Base-by-base conservation (phyloP, 1,140 invertebrate genomes). In the Riptortus pedestris region DNA sequence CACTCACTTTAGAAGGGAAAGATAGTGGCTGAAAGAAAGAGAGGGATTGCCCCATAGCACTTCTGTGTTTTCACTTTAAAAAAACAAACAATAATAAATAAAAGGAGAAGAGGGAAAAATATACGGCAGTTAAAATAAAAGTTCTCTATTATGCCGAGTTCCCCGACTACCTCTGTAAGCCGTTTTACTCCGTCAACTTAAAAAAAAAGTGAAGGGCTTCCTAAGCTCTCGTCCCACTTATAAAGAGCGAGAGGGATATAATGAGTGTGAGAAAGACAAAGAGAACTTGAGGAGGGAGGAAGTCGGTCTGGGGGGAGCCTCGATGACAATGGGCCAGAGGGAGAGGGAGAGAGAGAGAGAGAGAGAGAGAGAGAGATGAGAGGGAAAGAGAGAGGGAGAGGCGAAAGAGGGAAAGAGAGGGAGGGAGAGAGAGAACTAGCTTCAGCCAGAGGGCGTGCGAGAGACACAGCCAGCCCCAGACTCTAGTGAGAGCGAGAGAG, bases 101-200 rank as follows among this genome's bases (percentile, higher is more conserved):
- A n/a, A n/a, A n/a, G n/a, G n/a, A n/a, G n/a, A n/a, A n/a, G n/a
- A n/a, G n/a, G 22, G 22, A 20, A 47, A 47, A 47, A 22, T n/a
- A 47, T 4, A 1, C n/a, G 45, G 45, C 45, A 47, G 45, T 47
- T 47, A 47, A 47, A 47, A 47, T 47, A 47, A 47, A 47, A 47
- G 3, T 22, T 47, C 11, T 12, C 45, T 47, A 20, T 47, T 47
- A 47, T 22, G 2, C 2, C 7, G 45, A 22, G 18, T 4, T 47
- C n/a, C n/a, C 45, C 16, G n/a, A 4, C n/a, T 22, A 47, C 45
- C 45, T 22, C 45, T 47, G 45, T 47, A 47, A 47, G 45, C 45
- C 45, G 45, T n/a, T 47, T 47, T 47, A 18, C 45, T 47, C 22
- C 45, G 45, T 47, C 45, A 47, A 47, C n/a, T 47, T 47, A 47